Evolutionary conservation across 2,888 invertebrate species (phyloP), one percentile per base, ranked within the genome.

Genomic region (Andrena fulva): DNA sequence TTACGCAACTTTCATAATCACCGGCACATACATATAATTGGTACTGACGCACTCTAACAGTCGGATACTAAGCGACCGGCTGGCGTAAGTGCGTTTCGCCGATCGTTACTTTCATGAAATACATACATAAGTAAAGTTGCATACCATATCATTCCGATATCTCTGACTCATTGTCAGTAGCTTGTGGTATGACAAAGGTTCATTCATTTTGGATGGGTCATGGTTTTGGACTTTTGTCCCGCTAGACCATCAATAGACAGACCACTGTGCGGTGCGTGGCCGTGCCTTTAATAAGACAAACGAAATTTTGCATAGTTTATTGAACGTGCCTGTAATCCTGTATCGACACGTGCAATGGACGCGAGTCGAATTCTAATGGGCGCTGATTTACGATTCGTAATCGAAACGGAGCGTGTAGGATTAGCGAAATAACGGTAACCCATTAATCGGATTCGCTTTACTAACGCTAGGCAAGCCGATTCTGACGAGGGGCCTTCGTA

Each of bases 271-370:
- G 10, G 12, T 20, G 4, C 56, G 20, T 56, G 12, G 7, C 16
- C 4, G 10, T 12, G 24, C 7, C 20, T n/a, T 56, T 52, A 29
- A 2, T n/a, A 56, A 20, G 48, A 33, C 24, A n/a, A 42, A 8
- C 24, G 20, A 64, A 76, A 56, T 42, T 63, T 76, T 31, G 52
- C 62, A 24, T 24, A 20, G 76, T 48, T 63, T 31, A 71, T 71
- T 31, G 29, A 71, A 24, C 24, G 12, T 27, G n/a, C 10, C 63
- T 6, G 56, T 27, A 66, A 33, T 12, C 10, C 63, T 10, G 56
- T 35, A 66, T 50, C 12, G 59, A 66, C 72, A 48, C 64, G 56
- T 35, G 71, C 72, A 16, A 10, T 29, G 50, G 10, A 35, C 73
- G 27, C 50, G 56, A 24, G 4, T 31, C 27, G 63, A 64, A 59